These are phyloP conservation scores for Chironomus striatipennis DNA, from an alignment of 1,140 invertebrate species.

Conservation along the genomic window DNA sequence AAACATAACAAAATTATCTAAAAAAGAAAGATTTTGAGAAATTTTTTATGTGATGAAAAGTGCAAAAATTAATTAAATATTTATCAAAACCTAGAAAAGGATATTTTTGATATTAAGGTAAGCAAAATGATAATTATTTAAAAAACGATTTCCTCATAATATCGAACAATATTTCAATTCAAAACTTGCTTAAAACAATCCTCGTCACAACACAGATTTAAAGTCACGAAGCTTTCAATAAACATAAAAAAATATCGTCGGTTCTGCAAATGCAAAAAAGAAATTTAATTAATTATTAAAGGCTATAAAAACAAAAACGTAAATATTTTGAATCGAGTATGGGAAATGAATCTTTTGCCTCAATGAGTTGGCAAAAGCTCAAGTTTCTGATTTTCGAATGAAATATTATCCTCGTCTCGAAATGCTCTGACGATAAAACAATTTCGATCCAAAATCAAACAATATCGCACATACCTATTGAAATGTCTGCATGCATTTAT, in stretches of 20 bases:
- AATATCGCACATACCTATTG: too few relatives aligned
- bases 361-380: conserved; percentile 5
- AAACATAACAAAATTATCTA: too few relatives aligned
- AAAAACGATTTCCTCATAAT: not conserved
- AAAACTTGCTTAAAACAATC: not conserved
- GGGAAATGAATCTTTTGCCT: not conserved
- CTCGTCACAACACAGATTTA: not conserved
- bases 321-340: not conserved
- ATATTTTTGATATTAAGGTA: too few relatives aligned
- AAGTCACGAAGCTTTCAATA: not conserved
- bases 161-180: not conserved
- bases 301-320: not conserved
- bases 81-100: too few relatives aligned
- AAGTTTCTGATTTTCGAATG: not conserved
- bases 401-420: too few relatives aligned
- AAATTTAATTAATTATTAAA: not conserved
- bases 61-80: too few relatives aligned
- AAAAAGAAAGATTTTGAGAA: too few relatives aligned
- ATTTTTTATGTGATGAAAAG: too few relatives aligned
- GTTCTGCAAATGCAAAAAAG: not conserved
- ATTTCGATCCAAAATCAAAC: too few relatives aligned
- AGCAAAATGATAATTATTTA: not conserved
- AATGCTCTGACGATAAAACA: too few relatives aligned
- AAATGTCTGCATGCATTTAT: too few relatives aligned
- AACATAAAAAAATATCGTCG: not conserved